A percentile compares a stretch with the other conserved stretches of the same genome.
Conservation (phyloP, 2,113 vertebrate genomes). For the Anarrhichthys ocellatus region DNA sequence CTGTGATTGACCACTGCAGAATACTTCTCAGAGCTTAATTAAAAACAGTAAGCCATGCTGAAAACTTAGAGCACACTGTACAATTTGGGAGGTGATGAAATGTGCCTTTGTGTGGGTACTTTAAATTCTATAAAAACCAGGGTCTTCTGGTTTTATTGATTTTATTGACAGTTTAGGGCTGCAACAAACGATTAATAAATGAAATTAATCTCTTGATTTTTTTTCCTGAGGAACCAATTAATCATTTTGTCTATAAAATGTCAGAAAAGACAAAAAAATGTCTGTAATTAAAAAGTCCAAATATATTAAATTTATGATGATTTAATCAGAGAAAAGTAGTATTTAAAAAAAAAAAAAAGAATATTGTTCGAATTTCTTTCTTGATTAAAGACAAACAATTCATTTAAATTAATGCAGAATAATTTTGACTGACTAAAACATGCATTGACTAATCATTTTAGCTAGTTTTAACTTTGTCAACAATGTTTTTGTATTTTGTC, state of each 20-base stretch:
- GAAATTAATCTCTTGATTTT: neutral
- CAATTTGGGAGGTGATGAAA: slow-evolving; percentile 6
- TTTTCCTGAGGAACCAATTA: neutral
- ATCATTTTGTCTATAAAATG: neutral
- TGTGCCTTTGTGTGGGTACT: neutral
- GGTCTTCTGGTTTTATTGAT: slow-evolving; percentile 1
- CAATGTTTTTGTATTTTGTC: neutral
- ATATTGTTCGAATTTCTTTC: neutral
- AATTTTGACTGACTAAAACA: neutral
- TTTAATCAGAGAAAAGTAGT: too few species aligned
- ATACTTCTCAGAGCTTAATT: slow-evolving; percentile 44
- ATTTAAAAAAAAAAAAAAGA: neutral
- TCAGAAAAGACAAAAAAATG: neutral
- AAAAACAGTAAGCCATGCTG: slow-evolving; percentile 43
- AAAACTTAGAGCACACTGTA: slow-evolving; percentile 8
- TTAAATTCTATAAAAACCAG: neutral
- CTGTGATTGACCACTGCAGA: slow-evolving; percentile 55
- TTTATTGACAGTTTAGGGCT: too few species aligned
- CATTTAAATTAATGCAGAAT: neutral
- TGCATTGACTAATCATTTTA: neutral
- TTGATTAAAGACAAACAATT: neutral
- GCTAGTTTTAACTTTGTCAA: too few species aligned
- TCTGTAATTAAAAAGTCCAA: neutral
- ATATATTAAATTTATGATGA: too few species aligned
- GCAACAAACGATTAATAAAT: neutral